phyloP scores from a whole-genome alignment of 2,797 vertebrate species.

The Falco berigora region DNA sequence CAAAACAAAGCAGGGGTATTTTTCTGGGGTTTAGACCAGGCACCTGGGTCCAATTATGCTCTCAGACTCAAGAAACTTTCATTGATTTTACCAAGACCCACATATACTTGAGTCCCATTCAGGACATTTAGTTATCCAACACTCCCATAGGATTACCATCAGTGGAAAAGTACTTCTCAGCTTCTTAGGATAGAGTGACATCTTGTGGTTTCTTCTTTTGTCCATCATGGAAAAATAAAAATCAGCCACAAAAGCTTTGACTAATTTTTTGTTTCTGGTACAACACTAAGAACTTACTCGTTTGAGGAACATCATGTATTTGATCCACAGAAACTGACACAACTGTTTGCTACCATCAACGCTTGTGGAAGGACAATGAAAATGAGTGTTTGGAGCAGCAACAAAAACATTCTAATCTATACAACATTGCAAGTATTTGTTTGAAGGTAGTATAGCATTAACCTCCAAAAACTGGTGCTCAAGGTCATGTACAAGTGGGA shows the following conservation, averaged over 20 bases:
- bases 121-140: background rate
- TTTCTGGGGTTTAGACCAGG: background rate
- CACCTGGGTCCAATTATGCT: background rate
- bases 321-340: background rate
- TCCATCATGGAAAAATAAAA: background rate
- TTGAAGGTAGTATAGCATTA: background rate
- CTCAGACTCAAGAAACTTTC: background rate
- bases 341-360: background rate
- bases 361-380: background rate
- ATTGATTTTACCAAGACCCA: background rate
- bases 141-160: background rate
- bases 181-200: slow-evolving; percentile 70
- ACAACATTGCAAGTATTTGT: background rate
- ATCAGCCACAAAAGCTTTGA: background rate
- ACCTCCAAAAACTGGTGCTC: background rate
- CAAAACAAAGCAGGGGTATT: background rate
- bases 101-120: rapidly evolving
- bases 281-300: background rate
- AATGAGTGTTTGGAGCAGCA: background rate
- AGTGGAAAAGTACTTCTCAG: background rate
- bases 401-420: background rate
- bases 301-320: background rate
- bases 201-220: slow-evolving; percentile 67
- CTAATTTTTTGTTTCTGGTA: background rate
- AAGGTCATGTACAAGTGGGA: background rate